Evolutionary conservation across 2,113 vertebrate genomes (phyloP).

Genomic region (Octodon degus): DNA sequence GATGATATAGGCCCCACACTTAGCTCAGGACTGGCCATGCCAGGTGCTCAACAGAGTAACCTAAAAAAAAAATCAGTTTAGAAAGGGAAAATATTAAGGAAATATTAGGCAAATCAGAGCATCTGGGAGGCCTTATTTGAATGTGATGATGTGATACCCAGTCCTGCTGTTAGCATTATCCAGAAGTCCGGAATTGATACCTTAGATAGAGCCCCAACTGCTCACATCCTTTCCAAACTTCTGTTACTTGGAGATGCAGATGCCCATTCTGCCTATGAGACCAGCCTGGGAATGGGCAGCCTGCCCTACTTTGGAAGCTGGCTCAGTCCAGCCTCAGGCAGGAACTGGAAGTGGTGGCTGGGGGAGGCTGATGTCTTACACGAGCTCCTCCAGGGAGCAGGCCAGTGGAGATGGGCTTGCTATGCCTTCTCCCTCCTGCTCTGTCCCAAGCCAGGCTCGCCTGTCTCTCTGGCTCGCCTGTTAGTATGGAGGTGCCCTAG

Average conservation of each 20-base stretch:
- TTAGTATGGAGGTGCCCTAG: neutral
- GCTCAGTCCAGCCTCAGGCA: neutral
- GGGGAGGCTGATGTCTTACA: rapidly evolving
- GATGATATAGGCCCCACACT: neutral
- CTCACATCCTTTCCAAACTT: neutral
- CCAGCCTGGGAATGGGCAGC: neutral
- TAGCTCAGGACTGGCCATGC: neutral
- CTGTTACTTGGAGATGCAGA: neutral
- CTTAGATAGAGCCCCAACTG: neutral
- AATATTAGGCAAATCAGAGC: neutral
- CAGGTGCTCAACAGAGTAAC: neutral
- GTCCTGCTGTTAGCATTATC: neutral
- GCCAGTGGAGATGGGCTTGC: neutral
- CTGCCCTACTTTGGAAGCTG: too few species aligned
- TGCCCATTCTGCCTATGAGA: neutral
- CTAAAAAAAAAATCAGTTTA: neutral
- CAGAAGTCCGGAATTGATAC: neutral
- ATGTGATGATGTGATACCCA: neutral
- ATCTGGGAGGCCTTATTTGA: slow-evolving; percentile 15
- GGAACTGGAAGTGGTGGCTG: neutral
- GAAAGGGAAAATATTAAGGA: neutral
- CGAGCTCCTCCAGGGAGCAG: neutral
- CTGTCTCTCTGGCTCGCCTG: neutral
- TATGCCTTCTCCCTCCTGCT: neutral
- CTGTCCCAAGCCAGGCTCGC: neutral